These are phyloP conservation scores for Berghia stephanieae DNA, from an alignment of 1,140 invertebrate genomes.

Conservation along the genomic window DNA sequence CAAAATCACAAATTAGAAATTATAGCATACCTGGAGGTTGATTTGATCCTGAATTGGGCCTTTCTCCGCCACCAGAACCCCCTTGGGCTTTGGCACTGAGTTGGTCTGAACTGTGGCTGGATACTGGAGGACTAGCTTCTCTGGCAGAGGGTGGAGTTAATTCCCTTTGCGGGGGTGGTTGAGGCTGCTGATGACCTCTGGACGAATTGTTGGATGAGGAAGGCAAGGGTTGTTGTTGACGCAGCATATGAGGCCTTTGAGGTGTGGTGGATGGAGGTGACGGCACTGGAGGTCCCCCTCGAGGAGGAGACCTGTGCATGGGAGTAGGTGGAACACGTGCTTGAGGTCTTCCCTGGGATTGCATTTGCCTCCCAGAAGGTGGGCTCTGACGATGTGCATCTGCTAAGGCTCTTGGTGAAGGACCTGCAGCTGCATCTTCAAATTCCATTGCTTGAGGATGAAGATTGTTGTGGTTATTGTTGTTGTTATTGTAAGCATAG, in stretches of 20 bases:
- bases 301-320: slow-evolving; percentile 24
- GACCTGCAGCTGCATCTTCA: slow-evolving; percentile 19
- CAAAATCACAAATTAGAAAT: no score
- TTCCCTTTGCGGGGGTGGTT: slow-evolving; percentile 27
- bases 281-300: slow-evolving; percentile 27
- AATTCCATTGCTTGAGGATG: no score
- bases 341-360: slow-evolving; percentile 27
- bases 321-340: slow-evolving; percentile 18
- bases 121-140: slow-evolving; percentile 38
- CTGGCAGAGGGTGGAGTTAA: slow-evolving; percentile 34
- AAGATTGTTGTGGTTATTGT: slow-evolving; percentile 5
- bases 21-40: slow-evolving; percentile 46
- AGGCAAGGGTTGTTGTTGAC: slow-evolving; percentile 39
- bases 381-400: neutral
- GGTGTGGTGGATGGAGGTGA: slow-evolving; percentile 37
- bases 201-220: slow-evolving; percentile 12
- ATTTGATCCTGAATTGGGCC: slow-evolving; percentile 40
- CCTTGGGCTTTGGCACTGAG: slow-evolving; percentile 21
- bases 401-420: neutral
- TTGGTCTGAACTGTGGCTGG: slow-evolving; percentile 37
- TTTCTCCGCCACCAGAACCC: slow-evolving; percentile 27
- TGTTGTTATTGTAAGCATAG: slow-evolving; percentile 21
- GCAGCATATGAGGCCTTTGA: slow-evolving; percentile 40
- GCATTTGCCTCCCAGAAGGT: neutral
- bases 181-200: slow-evolving; percentile 31